Evolutionary conservation across 2,113 vertebrate genomes (phyloP), one percentile per base, ranked within the genome.

Genomic region (Eulacestoma nigropectus): DNA sequence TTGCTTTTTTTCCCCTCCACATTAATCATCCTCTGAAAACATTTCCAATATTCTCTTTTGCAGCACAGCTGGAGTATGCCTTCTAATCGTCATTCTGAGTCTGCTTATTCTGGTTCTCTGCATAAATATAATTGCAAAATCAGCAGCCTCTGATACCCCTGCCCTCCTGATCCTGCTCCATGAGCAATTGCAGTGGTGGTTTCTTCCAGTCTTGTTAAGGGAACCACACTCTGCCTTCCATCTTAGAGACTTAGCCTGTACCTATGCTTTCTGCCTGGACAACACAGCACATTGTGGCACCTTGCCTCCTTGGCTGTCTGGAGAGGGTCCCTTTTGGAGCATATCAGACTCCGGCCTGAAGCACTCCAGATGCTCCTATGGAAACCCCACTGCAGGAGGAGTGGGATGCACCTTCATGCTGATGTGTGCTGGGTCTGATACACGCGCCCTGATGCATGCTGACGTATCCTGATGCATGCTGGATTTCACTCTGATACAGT

Each of bases 161-260:
- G 1, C 13, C 23, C 27, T 46, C 10, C 33, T 7, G 11, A 4
- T 46, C 23, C 32, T 57, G 11, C 33, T 59, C 9, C 57, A 62
- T 4, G 5, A 82, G 65, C 29, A 69, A 4, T 20, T 49, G 32
- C 1, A 0, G 2, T 7, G 13, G 5, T 23, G 41, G 35, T 10
- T 16, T 56, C 30, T 21, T 13, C 11, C n/a, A 62, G n/a, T 6
- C 59, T 62, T 30, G 8, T 29, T 35, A 26, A 52, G 10, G 16
- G 16, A 22, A 16, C 14, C 9, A 57, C 20, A 35, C 49, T 53
- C 39, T 81, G 55, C 42, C 7, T 84, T 83, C 14, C 20, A 8
- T 2, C 35, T 39, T 3, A 50, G 60, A 67, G 39, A 5, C 10
- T 53, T 55, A 59, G 16, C 9, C 44, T 59, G 22, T 35, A 27